These are phyloP conservation scores for Endomychus coccineus DNA, from an alignment of 2,888 invertebrate genomes.

Conservation along the genomic window DNA sequence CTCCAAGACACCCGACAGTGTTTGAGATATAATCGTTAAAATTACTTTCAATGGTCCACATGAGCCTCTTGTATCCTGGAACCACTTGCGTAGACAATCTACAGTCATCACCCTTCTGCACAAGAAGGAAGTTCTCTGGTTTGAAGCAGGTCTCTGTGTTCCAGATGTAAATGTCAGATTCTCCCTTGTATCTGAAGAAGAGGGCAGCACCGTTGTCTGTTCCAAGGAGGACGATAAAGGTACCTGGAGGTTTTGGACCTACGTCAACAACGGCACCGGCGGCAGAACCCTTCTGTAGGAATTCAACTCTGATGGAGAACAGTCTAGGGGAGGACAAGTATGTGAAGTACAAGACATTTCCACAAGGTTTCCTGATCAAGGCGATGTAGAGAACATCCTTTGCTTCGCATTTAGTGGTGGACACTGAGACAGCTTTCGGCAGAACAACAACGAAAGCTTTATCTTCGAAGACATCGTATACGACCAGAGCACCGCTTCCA, in stretches of 20 bases:
- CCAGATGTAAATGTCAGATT: constrained; percentile 54
- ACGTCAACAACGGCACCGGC: constrained; percentile 48
- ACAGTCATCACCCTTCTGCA: constrained; percentile 49
- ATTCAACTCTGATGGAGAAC: constrained; percentile 57
- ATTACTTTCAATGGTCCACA: constrained; percentile 56
- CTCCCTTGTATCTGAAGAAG: constrained; percentile 53
- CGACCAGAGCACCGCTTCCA: constrained; percentile 57
- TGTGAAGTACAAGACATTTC: constrained; percentile 54
- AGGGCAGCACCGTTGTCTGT: constrained; percentile 55
- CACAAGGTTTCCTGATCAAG: constrained; percentile 51
- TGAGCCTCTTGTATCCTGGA: constrained; percentile 50
- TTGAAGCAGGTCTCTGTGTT: constrained; percentile 46
- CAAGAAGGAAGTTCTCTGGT: constrained; percentile 45
- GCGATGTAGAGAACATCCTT: constrained; percentile 61
- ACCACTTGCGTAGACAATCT: constrained; percentile 53
- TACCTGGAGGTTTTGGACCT: constrained; percentile 47
- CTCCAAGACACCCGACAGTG: constrained; percentile 53
- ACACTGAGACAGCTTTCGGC: constrained; percentile 49
- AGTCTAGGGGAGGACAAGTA: constrained; percentile 57
- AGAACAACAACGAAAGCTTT: constrained; percentile 58
- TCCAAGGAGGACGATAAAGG: constrained; percentile 54
- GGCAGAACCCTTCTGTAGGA: constrained; percentile 52
- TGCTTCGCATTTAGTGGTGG: constrained; percentile 46
- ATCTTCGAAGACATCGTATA: constrained; percentile 56
- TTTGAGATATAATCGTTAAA: constrained; percentile 57